These are phyloP conservation scores for Antechinus stuartii DNA, from an alignment of 2,113 vertebrate species.

Conservation along the genomic window DNA sequence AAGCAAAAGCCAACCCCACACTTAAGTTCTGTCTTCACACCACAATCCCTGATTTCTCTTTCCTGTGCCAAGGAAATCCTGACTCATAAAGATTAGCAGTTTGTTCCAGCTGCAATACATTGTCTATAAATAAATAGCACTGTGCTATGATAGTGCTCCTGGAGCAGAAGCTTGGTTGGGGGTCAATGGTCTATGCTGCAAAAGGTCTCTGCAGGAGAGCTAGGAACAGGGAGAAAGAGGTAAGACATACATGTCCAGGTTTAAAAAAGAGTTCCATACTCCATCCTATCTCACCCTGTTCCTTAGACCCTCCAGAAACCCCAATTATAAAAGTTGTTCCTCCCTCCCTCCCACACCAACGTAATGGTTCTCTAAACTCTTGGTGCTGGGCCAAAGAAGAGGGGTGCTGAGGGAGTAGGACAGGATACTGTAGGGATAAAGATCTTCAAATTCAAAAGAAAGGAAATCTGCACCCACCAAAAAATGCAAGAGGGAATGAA, in stretches of 20 bases:
- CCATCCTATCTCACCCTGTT: neutral
- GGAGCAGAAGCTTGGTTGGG: too few relatives aligned
- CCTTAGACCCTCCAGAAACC: neutral
- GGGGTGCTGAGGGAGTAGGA: neutral
- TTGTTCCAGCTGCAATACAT: neutral
- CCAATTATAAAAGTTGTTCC: neutral
- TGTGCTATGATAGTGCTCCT: too few relatives aligned
- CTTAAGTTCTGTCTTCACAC: too few relatives aligned
- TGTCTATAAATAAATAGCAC: too few relatives aligned
- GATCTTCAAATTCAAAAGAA: neutral
- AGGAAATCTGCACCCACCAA: neutral
- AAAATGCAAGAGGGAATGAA: neutral
- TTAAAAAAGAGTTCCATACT: neutral
- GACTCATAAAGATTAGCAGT: too few relatives aligned
- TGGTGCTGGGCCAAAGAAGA: neutral
- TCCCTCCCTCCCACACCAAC: neutral
- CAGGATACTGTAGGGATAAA: neutral
- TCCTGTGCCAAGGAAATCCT: too few relatives aligned
- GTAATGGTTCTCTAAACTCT: neutral
- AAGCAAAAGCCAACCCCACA: neutral
- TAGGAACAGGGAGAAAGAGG: neutral
- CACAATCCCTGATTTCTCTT: too few relatives aligned
- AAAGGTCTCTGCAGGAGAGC: neutral
- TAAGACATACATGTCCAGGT: neutral
- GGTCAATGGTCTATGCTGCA: neutral